Base-by-base conservation (phyloP, 1,140 invertebrate species). In the Alviniconcha marisindica region DNA sequence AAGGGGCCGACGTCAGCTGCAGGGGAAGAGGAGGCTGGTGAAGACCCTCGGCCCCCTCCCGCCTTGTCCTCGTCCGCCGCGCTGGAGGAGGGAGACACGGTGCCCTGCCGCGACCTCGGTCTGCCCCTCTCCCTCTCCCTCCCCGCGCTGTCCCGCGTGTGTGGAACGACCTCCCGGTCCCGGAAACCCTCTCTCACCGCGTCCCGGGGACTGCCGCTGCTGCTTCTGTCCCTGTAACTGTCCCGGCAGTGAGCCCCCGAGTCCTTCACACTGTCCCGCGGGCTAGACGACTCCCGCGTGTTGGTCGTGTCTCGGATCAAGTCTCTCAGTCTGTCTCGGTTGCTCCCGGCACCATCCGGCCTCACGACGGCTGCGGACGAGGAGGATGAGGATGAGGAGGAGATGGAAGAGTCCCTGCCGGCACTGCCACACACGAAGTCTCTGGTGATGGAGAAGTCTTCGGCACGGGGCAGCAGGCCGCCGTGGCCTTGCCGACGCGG, bases 311-410 rank as follows among this genome's bases (percentile, higher is more conserved):
- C 63, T 12, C 60, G n/a, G 33, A 77, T n/a, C 28, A 31, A 21
- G 44, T 76, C 42, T 28, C 71, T 82, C 7, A 66, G 74, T 66
- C 40, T 73, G 18, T 83, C 83, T 31, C 73, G 63, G 36, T 36
- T 40, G 40, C n/a, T 21, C 66, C 73, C 14, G 4, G 28, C 18
- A 81, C 28, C 5, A 56, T 7, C 4, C 66, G 69, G 1, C 81
- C 42, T 15, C n/a, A n/a, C n/a, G n/a, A n/a, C n/a, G n/a, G n/a
- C n/a, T n/a, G n/a, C n/a, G n/a, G n/a, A n/a, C n/a, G n/a, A n/a
- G n/a, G n/a, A n/a, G n/a, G n/a, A n/a, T n/a, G n/a, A n/a, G n/a
- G n/a, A n/a, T n/a, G n/a, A n/a, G n/a, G n/a, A n/a, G n/a, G n/a
- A n/a, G 74, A n/a, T 18, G 82, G 56, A 40, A 44, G 15, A 31